Conservation (phyloP, 2,888 invertebrate genomes). For the Amiota communis region DNA sequence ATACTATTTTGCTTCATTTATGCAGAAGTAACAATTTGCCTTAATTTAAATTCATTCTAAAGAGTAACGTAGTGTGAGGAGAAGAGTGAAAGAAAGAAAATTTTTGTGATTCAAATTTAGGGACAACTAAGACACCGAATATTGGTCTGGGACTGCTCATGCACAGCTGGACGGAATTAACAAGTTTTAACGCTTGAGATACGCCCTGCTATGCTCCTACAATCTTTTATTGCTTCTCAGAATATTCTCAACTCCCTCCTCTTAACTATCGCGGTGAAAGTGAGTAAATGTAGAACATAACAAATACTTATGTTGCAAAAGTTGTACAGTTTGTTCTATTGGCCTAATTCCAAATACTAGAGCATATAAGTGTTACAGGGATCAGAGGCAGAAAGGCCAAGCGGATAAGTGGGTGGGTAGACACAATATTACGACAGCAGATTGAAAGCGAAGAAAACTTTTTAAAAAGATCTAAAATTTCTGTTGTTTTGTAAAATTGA, state of each 20-base stretch:
- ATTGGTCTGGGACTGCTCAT: constrained; percentile 11
- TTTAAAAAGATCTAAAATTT: constrained; percentile 64
- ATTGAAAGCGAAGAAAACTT: constrained; percentile 45
- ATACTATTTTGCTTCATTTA: constrained; percentile 50
- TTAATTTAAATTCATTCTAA: constrained; percentile 51
- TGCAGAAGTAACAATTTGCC: constrained; percentile 57
- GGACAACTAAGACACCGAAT: neutral
- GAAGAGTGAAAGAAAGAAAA: neutral
- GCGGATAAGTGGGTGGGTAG: neutral
- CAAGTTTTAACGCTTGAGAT: constrained; percentile 59
- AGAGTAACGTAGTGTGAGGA: neutral
- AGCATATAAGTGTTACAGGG: neutral
- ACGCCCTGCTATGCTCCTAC: constrained; percentile 35
- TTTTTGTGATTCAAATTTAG: neutral
- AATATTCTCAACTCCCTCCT: too few species aligned
- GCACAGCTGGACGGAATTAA: constrained; percentile 63
- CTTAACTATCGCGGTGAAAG: too few species aligned
- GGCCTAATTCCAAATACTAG: neutral
- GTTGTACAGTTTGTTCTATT: constrained; percentile 51
- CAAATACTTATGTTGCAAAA: constrained; percentile 65
- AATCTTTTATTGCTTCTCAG: neutral
- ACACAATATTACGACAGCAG: neutral
- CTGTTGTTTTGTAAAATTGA: constrained; percentile 65
- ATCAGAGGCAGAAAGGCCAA: neutral
- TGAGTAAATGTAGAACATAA: constrained; percentile 49